Evolutionary conservation across 2,888 invertebrate genomes (phyloP).

Genomic region (Diachrysia chrysitis): DNA sequence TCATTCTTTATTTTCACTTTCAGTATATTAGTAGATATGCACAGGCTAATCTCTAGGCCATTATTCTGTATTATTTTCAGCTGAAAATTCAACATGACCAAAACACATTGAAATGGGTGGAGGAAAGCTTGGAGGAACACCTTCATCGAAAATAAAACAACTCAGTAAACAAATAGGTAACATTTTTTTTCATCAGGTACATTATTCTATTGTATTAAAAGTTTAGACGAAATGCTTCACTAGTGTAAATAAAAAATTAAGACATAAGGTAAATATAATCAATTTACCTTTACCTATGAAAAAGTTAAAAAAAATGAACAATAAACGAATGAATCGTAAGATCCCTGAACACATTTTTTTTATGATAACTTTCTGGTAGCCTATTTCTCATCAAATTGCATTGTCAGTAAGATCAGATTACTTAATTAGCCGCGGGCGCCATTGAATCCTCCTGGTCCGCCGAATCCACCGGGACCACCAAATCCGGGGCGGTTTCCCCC

Average conservation of each 20-base stretch:
- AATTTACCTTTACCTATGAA: neutral
- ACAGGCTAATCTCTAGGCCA: too few relatives aligned
- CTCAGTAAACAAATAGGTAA: neutral
- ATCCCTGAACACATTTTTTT: neutral
- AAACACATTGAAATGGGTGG: too few relatives aligned
- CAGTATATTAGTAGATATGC: too few relatives aligned
- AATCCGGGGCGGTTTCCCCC: neutral
- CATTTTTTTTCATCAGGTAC: constrained; percentile 9
- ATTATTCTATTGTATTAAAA: neutral
- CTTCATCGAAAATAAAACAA: neutral
- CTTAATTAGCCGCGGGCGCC: constrained; percentile 1
- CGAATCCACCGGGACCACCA: neutral
- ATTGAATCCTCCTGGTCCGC: constrained; percentile 10
- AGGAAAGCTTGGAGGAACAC: neutral
- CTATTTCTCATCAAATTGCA: neutral
- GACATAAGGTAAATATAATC: neutral
- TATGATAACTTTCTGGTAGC: neutral
- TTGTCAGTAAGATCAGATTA: neutral
- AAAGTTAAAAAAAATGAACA: neutral
- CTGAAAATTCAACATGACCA: too few relatives aligned
- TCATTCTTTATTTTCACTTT: too few relatives aligned
- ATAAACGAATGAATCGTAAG: too few relatives aligned
- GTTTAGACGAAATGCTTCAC: neutral
- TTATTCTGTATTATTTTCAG: too few relatives aligned
- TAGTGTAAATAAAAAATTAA: neutral